These are phyloP conservation scores for Fragum sueziense DNA, from an alignment of 2,888 invertebrate genomes.

Conservation along the genomic window DNA sequence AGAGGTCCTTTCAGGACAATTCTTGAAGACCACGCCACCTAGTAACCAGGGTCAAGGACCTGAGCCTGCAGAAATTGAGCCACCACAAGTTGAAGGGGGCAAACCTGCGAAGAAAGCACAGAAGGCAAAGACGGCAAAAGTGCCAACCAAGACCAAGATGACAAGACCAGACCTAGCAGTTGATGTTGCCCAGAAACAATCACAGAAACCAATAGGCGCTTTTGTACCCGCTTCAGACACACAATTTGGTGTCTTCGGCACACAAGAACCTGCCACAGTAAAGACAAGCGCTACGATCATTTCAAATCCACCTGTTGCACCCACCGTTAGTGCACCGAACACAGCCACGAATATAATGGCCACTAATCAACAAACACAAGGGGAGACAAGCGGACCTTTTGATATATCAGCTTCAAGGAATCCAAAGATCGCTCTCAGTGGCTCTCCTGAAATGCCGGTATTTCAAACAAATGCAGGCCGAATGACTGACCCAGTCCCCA, in stretches of 20 bases:
- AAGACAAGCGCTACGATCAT: not conserved
- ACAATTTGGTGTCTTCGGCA: not conserved
- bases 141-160: not conserved
- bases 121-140: not conserved
- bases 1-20: not conserved
- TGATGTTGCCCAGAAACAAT: not conserved
- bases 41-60: constrained; percentile 13
- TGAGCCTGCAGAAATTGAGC: not conserved
- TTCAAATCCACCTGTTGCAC: not conserved
- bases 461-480: not conserved
- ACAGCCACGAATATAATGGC: not conserved
- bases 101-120: not conserved
- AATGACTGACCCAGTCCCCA: not conserved
- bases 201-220: not conserved
- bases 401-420: not conserved
- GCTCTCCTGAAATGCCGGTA: not conserved
- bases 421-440: not conserved
- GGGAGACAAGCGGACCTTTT: not conserved
- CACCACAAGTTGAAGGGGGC: not conserved
- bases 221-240: not conserved
- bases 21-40: not conserved
- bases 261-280: not conserved
- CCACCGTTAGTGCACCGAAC: not conserved
- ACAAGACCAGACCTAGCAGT: not conserved
- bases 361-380: not conserved